Evolutionary conservation across 1,140 invertebrate species (phyloP).

Genomic region (Bombyx mandarina): DNA sequence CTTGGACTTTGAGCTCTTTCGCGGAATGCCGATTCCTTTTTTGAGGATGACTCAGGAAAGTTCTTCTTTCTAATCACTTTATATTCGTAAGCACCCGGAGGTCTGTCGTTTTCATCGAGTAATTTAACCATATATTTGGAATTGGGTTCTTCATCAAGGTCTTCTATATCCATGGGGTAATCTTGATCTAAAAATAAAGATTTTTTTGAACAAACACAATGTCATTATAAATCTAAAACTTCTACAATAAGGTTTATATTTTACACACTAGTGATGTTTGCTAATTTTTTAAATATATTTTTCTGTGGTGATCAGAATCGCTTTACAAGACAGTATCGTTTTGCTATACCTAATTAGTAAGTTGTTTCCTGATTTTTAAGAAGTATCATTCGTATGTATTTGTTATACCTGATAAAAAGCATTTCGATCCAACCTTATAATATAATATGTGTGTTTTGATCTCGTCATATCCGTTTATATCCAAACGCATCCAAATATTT

Average conservation of each 20-base stretch:
- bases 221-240: too few relatives aligned
- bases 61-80: conserved; percentile 59
- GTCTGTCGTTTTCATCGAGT: conserved; percentile 39
- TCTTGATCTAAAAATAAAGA: conserved; percentile 43
- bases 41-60: conserved; percentile 17
- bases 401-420: too few relatives aligned
- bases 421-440: too few relatives aligned
- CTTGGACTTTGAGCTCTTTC: conserved; percentile 69
- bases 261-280: not conserved
- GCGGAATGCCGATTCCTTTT: conserved; percentile 68
- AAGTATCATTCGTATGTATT: too few relatives aligned
- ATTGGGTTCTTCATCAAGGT: conserved; percentile 38
- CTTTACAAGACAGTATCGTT: not conserved
- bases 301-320: not conserved
- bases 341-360: not conserved
- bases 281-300: not conserved
- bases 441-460: too few relatives aligned
- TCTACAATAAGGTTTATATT: too few relatives aligned
- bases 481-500: too few relatives aligned
- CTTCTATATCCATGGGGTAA: conserved; percentile 47
- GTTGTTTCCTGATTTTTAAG: too few relatives aligned
- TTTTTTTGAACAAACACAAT: too few relatives aligned
- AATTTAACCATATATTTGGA: conserved; percentile 55
- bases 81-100: conserved; percentile 47
- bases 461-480: too few relatives aligned